Conservation (phyloP, 2,113 vertebrate genomes). For the Psilopsiagon aymara region DNA sequence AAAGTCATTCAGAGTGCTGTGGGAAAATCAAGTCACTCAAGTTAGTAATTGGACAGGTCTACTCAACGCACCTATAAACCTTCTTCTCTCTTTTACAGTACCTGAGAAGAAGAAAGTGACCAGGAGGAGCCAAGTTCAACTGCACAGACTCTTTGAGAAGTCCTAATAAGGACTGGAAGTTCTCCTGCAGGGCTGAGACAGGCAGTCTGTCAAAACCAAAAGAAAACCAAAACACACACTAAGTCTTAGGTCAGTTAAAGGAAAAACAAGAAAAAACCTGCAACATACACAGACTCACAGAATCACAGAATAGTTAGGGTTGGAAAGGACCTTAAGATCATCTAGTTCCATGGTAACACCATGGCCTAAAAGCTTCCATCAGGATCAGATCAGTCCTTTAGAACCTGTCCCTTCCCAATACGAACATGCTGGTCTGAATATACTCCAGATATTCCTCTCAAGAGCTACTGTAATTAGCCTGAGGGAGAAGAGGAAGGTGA, state of each 20-base stretch:
- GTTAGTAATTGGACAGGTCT: not conserved
- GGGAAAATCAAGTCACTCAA: not conserved
- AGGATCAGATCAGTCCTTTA: not conserved
- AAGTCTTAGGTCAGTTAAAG: not conserved
- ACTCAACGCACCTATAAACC: not conserved
- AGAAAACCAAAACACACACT: not conserved
- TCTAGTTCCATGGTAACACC: not conserved
- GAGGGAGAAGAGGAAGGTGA: not conserved
- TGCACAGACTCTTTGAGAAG: slow-evolving; percentile 92
- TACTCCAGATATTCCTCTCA: not conserved
- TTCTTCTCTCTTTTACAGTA: not conserved
- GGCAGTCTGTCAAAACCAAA: slow-evolving; percentile 77
- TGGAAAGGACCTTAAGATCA: no score
- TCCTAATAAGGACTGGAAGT: slow-evolving; percentile 82
- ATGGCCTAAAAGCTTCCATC: not conserved
- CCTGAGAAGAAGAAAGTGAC: slow-evolving; percentile 94
- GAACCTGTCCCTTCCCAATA: not conserved
- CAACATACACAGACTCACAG: not conserved
- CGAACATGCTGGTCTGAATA: not conserved
- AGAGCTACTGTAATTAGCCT: not conserved
- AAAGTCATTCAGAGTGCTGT: slow-evolving; percentile 92
- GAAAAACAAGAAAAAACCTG: not conserved
- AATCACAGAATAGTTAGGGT: no score
- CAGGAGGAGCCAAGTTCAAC: slow-evolving; percentile 91
- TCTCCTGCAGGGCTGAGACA: slow-evolving; percentile 85